A percentile compares a stretch with the other conserved stretches of the same genome.
These are phyloP conservation scores for Acanthis flammea DNA, from an alignment of 2,797 vertebrate species.

Conservation along the genomic window DNA sequence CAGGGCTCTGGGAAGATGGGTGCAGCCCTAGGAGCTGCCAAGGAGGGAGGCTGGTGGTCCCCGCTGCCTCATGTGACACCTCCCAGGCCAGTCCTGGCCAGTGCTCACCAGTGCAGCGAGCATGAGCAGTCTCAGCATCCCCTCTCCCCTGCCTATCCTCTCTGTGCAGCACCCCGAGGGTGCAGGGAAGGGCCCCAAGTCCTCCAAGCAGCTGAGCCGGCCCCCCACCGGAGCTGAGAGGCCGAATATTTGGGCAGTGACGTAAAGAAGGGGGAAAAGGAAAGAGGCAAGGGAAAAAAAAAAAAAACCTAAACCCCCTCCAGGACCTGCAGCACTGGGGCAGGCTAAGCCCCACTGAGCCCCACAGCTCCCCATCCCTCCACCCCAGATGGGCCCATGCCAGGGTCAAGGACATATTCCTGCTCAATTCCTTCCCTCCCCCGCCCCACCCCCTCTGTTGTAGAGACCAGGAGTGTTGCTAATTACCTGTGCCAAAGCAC, in stretches of 20 bases:
- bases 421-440: not conserved
- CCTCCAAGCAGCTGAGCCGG: not conserved
- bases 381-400: not conserved
- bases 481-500: not conserved
- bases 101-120: not conserved
- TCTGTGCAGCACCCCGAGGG: not conserved
- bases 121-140: not conserved
- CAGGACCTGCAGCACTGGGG: not conserved
- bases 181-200: constrained; percentile 19
- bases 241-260: constrained; percentile 44
- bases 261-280: constrained; percentile 40
- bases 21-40: not conserved
- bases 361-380: not conserved
- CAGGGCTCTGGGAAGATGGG: not conserved
- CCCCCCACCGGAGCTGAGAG: not conserved
- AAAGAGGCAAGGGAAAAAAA: not conserved
- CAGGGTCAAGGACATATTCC: constrained; percentile 28
- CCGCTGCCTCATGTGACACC: rapidly evolving
- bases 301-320: not conserved
- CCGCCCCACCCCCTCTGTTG: rapidly evolving
- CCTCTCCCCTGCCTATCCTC: not conserved
- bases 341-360: not conserved
- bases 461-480: not conserved
- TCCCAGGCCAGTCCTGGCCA: not conserved
- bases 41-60: not conserved